These are phyloP conservation scores for Ptilonorhynchus violaceus DNA, from an alignment of 2,113 vertebrate species.

Conservation along the genomic window DNA sequence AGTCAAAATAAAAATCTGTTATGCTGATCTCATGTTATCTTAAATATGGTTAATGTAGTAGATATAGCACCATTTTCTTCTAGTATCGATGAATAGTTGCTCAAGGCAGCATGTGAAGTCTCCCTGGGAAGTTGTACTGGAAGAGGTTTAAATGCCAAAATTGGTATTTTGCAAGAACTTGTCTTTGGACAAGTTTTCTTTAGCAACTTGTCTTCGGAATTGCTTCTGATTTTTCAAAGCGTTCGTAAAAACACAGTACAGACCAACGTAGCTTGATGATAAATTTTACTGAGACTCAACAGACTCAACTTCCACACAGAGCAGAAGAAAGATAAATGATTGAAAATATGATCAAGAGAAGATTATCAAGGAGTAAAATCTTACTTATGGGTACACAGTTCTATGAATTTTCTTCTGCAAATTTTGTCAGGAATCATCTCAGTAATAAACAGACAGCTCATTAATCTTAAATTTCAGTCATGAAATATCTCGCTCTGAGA, in stretches of 20 bases:
- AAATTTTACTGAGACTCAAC: background rate
- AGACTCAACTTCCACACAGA: background rate
- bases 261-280: background rate
- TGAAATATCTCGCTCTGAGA: background rate
- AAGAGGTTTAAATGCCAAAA: background rate
- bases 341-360: background rate
- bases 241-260: background rate
- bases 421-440: background rate
- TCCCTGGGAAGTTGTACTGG: background rate
- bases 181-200: too few relatives aligned
- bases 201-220: background rate
- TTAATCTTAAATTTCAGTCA: background rate
- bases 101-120: background rate
- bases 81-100: background rate
- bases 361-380: background rate
- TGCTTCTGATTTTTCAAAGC: background rate
- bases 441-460: background rate
- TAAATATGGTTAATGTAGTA: too few relatives aligned
- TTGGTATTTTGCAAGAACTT: background rate
- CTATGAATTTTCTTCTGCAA: background rate
- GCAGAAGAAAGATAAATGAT: background rate
- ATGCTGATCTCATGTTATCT: background rate
- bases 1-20: background rate
- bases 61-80: background rate
- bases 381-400: background rate